Evolutionary conservation across 23 tunicate genomes (phyloP).

Genomic region (Phallusia fumigata): DNA sequence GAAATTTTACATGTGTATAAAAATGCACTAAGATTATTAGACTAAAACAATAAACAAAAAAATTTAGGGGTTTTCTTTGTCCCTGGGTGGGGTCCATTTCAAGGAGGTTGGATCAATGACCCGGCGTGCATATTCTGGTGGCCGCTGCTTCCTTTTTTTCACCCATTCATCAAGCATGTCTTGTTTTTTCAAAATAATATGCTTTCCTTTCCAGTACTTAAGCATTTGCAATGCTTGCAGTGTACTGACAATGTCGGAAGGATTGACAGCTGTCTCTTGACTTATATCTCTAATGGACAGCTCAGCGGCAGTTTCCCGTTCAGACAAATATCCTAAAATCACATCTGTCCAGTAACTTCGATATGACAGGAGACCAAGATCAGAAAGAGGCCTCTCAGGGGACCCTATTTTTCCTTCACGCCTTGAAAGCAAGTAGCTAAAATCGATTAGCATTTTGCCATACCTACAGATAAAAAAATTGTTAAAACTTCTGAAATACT

Average conservation of each 20-base stretch:
- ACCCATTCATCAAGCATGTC: conserved; percentile 75
- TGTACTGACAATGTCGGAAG: conserved; percentile 86
- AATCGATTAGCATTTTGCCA: conserved; percentile 94
- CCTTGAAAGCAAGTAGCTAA: conserved; percentile 79
- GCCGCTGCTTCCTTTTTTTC: conserved; percentile 38
- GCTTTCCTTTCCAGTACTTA: conserved; percentile 97
- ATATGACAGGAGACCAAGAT: conserved; percentile 82
- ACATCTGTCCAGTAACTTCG: conserved; percentile 97
- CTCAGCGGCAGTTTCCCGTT: conserved; percentile 45
- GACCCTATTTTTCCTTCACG: conserved; percentile 87
- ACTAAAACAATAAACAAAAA: neutral
- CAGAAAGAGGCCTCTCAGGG: conserved; percentile 96
- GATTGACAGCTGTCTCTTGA: conserved; percentile 87
- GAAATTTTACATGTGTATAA: no score
- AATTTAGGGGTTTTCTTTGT: conserved; percentile 10
- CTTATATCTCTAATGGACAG: conserved; percentile 81
- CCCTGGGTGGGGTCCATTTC: conserved; percentile 79
- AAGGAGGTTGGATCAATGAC: conserved; percentile 61
- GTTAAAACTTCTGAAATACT: neutral
- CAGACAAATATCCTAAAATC: conserved; percentile 64
- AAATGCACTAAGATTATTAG: no score
- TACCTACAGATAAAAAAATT: conserved; percentile 23
- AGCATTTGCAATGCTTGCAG: conserved; percentile 91
- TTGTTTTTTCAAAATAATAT: conserved; percentile 81
- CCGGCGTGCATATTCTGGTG: conserved; percentile 49